These are phyloP conservation scores for Pristiophorus japonicus DNA, from an alignment of 2,113 vertebrate species.

Conservation along the genomic window DNA sequence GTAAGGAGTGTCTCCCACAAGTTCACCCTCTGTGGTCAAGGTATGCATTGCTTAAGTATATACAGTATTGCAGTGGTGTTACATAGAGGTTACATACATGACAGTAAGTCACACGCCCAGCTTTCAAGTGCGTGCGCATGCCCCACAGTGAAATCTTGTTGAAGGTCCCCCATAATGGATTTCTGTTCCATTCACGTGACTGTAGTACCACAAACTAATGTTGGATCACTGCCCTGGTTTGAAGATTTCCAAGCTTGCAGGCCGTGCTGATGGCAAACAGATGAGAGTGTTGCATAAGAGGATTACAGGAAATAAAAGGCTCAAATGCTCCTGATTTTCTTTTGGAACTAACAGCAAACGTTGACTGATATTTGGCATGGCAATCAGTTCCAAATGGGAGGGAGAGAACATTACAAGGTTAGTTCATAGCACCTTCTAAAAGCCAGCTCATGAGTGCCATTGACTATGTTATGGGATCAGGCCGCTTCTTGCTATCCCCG, in stretches of 20 bases:
- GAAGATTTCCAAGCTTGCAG: not conserved
- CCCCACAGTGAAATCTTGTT: not conserved
- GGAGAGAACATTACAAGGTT: not conserved
- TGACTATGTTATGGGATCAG: too few species aligned
- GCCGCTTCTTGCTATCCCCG: too few species aligned
- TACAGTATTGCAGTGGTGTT: too few species aligned
- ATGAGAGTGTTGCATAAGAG: not conserved
- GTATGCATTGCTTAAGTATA: too few species aligned
- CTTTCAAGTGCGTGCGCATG: not conserved
- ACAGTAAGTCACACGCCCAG: not conserved
- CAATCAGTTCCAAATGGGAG: not conserved
- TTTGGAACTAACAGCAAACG: not conserved
- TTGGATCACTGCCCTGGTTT: not conserved
- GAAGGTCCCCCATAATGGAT: not conserved
- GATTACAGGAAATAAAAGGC: not conserved
- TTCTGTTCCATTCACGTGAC: not conserved
- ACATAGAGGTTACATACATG: too few species aligned
- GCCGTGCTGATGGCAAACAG: not conserved
- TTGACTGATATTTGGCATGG: not conserved
- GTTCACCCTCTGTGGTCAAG: too few species aligned
- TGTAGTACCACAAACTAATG: not conserved
- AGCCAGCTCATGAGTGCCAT: too few species aligned
- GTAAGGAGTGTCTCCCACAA: too few species aligned
- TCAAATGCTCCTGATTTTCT: not conserved
- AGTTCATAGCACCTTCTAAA: not conserved